Conservation (phyloP, 2,888 invertebrate species). For the Thumatha senex region DNA sequence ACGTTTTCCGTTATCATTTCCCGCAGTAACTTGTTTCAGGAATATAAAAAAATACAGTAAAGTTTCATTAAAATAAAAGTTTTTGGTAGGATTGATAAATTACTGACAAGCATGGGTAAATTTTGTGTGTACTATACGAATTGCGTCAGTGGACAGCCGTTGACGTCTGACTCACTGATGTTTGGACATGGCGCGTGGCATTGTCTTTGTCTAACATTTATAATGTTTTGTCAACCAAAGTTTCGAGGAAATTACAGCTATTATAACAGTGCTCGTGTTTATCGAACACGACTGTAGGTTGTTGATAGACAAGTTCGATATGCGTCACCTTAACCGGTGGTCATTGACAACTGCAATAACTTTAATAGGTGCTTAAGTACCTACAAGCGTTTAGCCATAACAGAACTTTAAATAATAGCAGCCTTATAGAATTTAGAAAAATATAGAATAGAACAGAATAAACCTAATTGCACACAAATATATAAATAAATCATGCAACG, state of each 20-base stretch:
- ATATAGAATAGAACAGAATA: too few species aligned
- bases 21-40: too few species aligned
- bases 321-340: constrained; percentile 25
- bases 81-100: too few species aligned
- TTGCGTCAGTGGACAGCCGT: constrained; percentile 18
- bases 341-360: constrained; percentile 7
- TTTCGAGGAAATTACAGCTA: constrained; percentile 64
- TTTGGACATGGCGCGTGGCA: constrained; percentile 77
- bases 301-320: constrained; percentile 29
- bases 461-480: too few species aligned
- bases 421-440: too few species aligned
- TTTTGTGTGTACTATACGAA: constrained; percentile 1
- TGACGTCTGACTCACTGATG: constrained; percentile 57
- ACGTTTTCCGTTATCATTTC: too few species aligned
- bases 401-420: constrained; percentile 7
- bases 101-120: too few species aligned
- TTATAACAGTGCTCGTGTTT: constrained; percentile 57
- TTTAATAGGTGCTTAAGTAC: constrained; percentile 3
- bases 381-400: constrained; percentile 30
- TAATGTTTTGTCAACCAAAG: constrained; percentile 69
- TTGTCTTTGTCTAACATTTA: constrained; percentile 69
- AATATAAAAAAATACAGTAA: too few species aligned
- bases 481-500: too few species aligned
- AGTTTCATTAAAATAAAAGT: too few species aligned
- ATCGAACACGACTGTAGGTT: constrained; percentile 44